A percentile compares a stretch with the other conserved stretches of the same genome.
phyloP scores from a whole-genome alignment of 2,113 vertebrate genomes.

The Sula dactylatra region DNA sequence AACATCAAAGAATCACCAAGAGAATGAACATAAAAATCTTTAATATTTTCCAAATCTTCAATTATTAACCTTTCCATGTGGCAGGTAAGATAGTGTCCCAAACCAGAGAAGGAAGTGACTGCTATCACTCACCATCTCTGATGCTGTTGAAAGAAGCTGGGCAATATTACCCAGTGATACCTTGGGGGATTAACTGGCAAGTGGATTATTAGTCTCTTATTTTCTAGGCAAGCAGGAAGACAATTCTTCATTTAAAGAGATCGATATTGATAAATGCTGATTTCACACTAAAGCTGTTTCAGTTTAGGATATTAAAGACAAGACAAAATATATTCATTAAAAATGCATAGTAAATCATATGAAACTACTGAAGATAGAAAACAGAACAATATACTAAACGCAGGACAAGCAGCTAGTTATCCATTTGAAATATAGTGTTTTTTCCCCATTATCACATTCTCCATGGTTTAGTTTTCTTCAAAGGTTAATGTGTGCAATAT shows the following conservation, averaged over 20 bases:
- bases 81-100: neutral
- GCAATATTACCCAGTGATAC: neutral
- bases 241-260: neutral
- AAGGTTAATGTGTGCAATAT: neutral
- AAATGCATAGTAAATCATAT: neutral
- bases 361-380: neutral
- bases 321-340: neutral
- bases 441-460: neutral
- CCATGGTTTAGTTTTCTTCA: neutral
- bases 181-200: neutral
- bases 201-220: neutral
- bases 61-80: neutral
- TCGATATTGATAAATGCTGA: slow-evolving; percentile 27
- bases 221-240: neutral
- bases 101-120: neutral
- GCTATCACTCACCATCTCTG: neutral
- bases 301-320: neutral
- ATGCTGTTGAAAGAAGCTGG: neutral
- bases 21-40: neutral
- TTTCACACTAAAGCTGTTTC: neutral
- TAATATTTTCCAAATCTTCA: neutral
- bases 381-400: neutral
- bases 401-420: neutral
- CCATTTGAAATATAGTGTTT: neutral
- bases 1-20: neutral